Percentiles rank a stretch among this genome's conserved stretches.
Evolutionary conservation across 2,888 invertebrate genomes (phyloP).

Genomic region (Masnerella sp.): DNA sequence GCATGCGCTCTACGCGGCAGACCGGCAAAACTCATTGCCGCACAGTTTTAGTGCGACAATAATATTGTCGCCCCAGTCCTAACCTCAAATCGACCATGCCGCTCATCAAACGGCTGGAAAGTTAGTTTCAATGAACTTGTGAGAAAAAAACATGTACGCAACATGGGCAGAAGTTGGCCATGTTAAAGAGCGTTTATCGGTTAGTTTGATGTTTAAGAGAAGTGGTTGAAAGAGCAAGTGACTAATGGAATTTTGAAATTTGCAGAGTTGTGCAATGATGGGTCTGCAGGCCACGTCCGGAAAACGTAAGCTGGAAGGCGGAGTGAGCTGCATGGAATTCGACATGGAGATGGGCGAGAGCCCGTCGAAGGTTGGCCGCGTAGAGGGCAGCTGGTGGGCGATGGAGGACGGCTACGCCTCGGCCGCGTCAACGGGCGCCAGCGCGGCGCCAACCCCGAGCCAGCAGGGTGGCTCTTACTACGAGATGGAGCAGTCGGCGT

Average conservation of each 20-base stretch:
- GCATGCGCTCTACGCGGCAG: too few relatives aligned
- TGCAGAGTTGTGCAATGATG: constrained; percentile 84
- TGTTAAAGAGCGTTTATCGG: too few relatives aligned
- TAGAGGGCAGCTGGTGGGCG: constrained; percentile 76
- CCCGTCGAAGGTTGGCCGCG: constrained; percentile 80
- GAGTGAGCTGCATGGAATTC: constrained; percentile 78
- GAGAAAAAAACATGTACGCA: too few relatives aligned
- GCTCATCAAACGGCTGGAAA: too few relatives aligned
- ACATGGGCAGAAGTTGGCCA: too few relatives aligned
- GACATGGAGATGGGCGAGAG: constrained; percentile 80
- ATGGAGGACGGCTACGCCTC: constrained; percentile 74
- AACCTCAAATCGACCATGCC: too few relatives aligned
- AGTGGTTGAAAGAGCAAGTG: too few relatives aligned
- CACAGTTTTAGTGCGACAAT: too few relatives aligned
- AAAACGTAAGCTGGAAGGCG: constrained; percentile 83
- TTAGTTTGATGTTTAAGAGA: too few relatives aligned
- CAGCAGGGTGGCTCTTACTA: constrained; percentile 71
- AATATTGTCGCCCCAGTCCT: too few relatives aligned
- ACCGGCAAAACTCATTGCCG: too few relatives aligned
- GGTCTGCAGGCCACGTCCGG: constrained; percentile 86
- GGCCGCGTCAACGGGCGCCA: constrained; percentile 69
- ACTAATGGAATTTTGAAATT: constrained; percentile 57
- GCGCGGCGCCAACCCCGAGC: constrained; percentile 48
- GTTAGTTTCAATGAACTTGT: too few relatives aligned
- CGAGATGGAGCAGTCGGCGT: constrained; percentile 73